Conservation (phyloP, 2,113 vertebrate genomes). For the Butorides virescens region DNA sequence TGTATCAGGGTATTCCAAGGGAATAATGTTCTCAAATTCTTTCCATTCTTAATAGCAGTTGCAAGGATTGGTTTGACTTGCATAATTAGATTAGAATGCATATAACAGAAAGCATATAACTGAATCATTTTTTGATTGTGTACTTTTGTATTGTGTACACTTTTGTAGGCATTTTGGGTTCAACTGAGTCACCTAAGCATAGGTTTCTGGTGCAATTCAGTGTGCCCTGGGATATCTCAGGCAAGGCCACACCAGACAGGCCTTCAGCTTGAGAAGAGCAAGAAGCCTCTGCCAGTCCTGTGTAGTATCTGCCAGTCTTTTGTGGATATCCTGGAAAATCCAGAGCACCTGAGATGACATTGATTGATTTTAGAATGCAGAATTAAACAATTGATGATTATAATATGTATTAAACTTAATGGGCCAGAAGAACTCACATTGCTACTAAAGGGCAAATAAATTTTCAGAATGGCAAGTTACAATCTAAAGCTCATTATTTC, state of each 20-base stretch:
- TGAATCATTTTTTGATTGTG: neutral
- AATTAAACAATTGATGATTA: neutral
- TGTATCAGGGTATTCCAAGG: accelerated
- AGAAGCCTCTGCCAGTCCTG: neutral
- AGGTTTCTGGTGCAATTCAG: neutral
- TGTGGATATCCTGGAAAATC: neutral
- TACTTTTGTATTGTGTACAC: neutral
- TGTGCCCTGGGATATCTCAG: neutral
- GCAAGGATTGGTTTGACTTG: neutral
- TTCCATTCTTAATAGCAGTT: neutral
- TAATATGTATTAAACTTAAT: neutral
- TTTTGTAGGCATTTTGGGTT: neutral
- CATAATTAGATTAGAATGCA: neutral
- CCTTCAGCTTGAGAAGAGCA: neutral
- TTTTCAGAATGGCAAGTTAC: neutral
- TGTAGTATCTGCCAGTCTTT: neutral
- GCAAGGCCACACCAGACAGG: neutral
- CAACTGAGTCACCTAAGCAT: neutral
- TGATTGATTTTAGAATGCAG: neutral
- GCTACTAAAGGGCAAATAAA: neutral
- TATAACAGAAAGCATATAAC: neutral
- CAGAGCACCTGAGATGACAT: neutral
- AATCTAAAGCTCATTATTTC: neutral
- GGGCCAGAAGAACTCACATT: neutral
- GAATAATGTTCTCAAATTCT: neutral